A percentile compares a stretch with the other conserved stretches of the same genome.
Evolutionary conservation across 1,140 invertebrate species (phyloP).

Genomic region (Mercenaria mercenaria): DNA sequence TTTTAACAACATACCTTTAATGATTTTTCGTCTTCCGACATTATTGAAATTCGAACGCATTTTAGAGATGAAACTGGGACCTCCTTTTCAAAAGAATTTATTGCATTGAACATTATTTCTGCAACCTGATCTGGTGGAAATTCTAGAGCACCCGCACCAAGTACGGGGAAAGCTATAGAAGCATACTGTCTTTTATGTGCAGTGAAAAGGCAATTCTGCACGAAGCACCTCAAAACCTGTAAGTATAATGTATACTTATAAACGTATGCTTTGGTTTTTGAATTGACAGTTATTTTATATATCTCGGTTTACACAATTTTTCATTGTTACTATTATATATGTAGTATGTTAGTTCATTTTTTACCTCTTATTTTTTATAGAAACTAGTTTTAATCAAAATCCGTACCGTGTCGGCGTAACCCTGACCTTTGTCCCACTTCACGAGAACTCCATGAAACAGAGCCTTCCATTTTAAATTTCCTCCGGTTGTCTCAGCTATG

Average conservation of each 20-base stretch:
- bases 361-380: too few species aligned
- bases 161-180: conserved; percentile 42
- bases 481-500: conserved; percentile 72
- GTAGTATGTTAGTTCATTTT: too few species aligned
- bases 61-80: not conserved
- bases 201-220: not conserved
- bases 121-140: conserved; percentile 26
- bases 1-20: not conserved
- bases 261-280: too few species aligned
- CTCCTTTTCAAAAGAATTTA: not conserved
- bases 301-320: too few species aligned
- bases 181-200: not conserved
- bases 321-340: too few species aligned
- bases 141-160: conserved; percentile 7
- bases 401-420: not conserved
- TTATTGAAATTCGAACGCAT: not conserved
- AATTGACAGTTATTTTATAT: too few species aligned
- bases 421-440: conserved; percentile 36
- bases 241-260: too few species aligned
- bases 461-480: conserved; percentile 71
- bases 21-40: not conserved
- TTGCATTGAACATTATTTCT: not conserved
- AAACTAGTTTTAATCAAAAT: too few species aligned
- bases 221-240: conserved; percentile 27
- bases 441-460: conserved; percentile 71